A percentile compares a stretch with the other conserved stretches of the same genome.
Evolutionary conservation across 2,113 vertebrate genomes (phyloP).

Genomic region (Dendropsophus ebraccatus): DNA sequence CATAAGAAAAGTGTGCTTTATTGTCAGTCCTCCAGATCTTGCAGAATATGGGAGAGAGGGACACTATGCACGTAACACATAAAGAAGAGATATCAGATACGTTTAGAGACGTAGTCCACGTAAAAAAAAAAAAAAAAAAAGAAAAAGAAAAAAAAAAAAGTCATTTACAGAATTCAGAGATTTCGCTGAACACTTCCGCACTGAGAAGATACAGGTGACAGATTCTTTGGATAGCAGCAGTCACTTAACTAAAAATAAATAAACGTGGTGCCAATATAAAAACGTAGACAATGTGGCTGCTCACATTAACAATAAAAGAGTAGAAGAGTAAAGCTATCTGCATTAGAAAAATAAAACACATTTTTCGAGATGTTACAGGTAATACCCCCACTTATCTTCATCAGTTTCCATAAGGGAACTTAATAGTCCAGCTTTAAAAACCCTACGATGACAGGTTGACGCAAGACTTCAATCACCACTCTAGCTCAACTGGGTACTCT

Average conservation of each 20-base stretch:
- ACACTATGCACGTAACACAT: not conserved
- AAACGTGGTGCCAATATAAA: not conserved
- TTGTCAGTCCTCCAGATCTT: not conserved
- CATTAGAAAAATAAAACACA: not conserved
- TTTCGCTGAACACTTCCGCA: not conserved
- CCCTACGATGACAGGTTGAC: not conserved
- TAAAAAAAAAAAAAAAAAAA: no score
- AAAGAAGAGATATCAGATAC: not conserved
- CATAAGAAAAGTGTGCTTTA: not conserved
- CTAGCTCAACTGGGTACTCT: constrained; percentile 91
- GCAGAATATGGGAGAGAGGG: no score
- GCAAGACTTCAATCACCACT: constrained; percentile 79
- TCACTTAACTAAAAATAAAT: constrained; percentile 13
- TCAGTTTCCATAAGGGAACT: not conserved
- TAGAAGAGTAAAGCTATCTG: no score
- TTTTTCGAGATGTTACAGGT: no score
- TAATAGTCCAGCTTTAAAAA: not conserved
- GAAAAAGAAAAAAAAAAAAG: not conserved
- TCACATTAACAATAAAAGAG: not conserved
- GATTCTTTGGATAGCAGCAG: not conserved
- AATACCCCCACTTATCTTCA: not conserved
- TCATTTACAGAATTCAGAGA: not conserved
- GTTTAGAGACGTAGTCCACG: not conserved
- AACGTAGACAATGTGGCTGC: no score
- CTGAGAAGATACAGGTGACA: not conserved